Evolutionary conservation across 2,113 vertebrate species (phyloP).

Genomic region (human (Homo sapiens)): GRCh38 chr6:20969001-20969500

Average conservation of each 20-base stretch:
- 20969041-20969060: neutral
- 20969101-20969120: neutral
- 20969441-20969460: neutral
- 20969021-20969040: neutral
- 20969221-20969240: neutral
- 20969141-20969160: neutral
- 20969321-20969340: neutral
- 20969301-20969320: neutral
- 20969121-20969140: neutral
- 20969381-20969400: neutral
- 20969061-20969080: neutral
- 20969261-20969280: neutral
- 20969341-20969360: neutral
- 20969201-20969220: neutral
- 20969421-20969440: neutral
- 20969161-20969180: neutral
- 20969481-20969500: neutral
- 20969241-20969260: neutral
- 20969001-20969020: neutral
- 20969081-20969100: constrained; percentile 1
- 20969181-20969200: neutral
- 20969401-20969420: neutral
- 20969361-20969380: neutral
- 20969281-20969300: neutral
- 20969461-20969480: neutral